Conservation (phyloP, 2,797 vertebrate genomes). For the Epinephelus awoara region DNA sequence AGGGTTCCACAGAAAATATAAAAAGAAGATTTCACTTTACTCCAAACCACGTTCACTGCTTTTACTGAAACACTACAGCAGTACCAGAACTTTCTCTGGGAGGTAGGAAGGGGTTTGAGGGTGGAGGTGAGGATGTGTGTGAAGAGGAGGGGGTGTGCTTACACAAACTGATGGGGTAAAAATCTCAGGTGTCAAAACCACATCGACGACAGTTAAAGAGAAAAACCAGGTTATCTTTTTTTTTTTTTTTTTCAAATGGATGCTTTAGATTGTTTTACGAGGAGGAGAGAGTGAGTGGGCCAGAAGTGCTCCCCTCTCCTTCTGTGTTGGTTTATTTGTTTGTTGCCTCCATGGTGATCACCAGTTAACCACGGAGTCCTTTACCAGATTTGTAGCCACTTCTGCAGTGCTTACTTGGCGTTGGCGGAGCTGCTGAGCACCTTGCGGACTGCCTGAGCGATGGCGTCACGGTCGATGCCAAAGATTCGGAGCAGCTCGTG, state of each 20-base stretch:
- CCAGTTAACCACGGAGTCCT: slow-evolving; percentile 47
- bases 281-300: slow-evolving; percentile 38
- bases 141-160: slow-evolving; percentile 38
- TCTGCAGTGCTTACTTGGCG: slow-evolving; percentile 69
- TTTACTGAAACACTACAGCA: slow-evolving; percentile 69
- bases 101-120: slow-evolving; percentile 45
- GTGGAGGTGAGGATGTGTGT: slow-evolving; percentile 21
- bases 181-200: slow-evolving; percentile 60
- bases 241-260: slow-evolving; percentile 21
- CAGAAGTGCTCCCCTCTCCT: slow-evolving; percentile 37
- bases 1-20: slow-evolving; percentile 57
- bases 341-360: slow-evolving; percentile 52
- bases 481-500: slow-evolving; percentile 85
- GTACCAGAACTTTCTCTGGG: slow-evolving; percentile 64
- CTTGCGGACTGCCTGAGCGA: slow-evolving; percentile 83
- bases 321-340: slow-evolving; percentile 51
- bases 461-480: slow-evolving; percentile 86
- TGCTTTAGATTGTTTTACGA: slow-evolving; percentile 35
- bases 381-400: background rate
- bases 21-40: slow-evolving; percentile 59
- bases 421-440: slow-evolving; percentile 79
- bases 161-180: slow-evolving; percentile 53
- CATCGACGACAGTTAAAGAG: slow-evolving; percentile 60
- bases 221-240: slow-evolving; percentile 25
- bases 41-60: slow-evolving; percentile 70